Conservation (phyloP, 2,113 vertebrate species). For the Ictidomys tridecemlineatus region DNA sequence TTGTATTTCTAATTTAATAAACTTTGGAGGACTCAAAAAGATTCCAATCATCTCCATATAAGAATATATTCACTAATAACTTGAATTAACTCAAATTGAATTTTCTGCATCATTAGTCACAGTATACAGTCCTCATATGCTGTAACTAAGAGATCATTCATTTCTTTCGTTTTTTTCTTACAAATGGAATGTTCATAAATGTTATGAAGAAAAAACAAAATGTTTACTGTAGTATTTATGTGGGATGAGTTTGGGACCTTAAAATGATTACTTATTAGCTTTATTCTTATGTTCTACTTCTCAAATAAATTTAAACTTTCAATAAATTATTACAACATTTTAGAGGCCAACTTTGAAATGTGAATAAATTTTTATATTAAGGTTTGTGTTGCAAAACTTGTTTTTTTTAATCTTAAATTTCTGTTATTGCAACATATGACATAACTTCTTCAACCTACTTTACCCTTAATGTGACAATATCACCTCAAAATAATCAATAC, state of each 20-base stretch:
- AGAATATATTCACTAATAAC: constrained; percentile 49
- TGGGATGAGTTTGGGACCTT: not conserved
- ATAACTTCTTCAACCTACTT: not conserved
- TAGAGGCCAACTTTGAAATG: not conserved
- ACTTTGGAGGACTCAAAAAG: not conserved
- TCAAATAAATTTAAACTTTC: constrained; percentile 16
- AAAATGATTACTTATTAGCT: not conserved
- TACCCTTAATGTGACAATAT: not conserved
- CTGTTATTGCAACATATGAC: not conserved
- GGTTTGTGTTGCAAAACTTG: not conserved
- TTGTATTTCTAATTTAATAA: constrained; percentile 2
- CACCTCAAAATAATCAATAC: not conserved
- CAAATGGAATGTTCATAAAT: not conserved
- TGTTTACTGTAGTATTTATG: not conserved
- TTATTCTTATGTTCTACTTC: constrained; percentile 28
- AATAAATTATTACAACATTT: not conserved
- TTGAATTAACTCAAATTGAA: constrained; percentile 17
- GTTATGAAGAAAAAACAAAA: not conserved
- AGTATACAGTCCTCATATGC: not conserved
- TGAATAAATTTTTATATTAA: not conserved
- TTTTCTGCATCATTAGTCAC: constrained; percentile 54
- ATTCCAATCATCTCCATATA: constrained; percentile 4
- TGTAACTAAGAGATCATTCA: constrained; percentile 30
- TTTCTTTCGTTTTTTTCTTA: not conserved
- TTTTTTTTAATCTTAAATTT: not conserved